Evolutionary conservation across 2,888 invertebrate species (phyloP).

Genomic region (Tinea semifulvella): DNA sequence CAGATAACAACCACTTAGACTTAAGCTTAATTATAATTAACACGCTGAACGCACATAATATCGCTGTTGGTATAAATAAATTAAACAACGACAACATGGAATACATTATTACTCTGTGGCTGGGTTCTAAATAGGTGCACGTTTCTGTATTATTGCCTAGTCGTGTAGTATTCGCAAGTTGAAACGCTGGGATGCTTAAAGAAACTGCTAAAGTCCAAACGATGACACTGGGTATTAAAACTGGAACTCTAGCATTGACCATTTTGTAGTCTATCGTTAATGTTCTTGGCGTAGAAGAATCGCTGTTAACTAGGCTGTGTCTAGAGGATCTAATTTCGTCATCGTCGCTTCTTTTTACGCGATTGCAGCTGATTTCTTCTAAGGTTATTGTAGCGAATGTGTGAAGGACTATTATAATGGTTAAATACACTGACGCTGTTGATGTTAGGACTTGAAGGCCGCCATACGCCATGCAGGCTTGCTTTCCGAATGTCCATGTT

Average conservation of each 20-base stretch:
- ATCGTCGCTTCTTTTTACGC: constrained; percentile 36
- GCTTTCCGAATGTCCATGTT: constrained; percentile 59
- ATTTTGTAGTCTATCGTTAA: constrained; percentile 64
- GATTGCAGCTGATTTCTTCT: constrained; percentile 43
- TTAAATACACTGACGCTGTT: constrained; percentile 64
- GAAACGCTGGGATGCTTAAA: constrained; percentile 67
- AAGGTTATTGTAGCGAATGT: constrained; percentile 63
- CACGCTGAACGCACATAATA: constrained; percentile 34
- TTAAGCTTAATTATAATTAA: constrained; percentile 38
- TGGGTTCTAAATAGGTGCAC: constrained; percentile 62
- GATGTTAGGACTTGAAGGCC: constrained; percentile 65
- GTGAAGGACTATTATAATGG: constrained; percentile 66
- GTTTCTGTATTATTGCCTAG: constrained; percentile 39
- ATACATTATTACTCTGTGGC: constrained; percentile 52
- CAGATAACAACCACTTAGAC: constrained; percentile 18
- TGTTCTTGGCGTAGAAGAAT: constrained; percentile 54
- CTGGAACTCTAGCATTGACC: constrained; percentile 48
- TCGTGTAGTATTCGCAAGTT: constrained; percentile 55
- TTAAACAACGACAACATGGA: constrained; percentile 48
- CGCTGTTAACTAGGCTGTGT: constrained; percentile 55
- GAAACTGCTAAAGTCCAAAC: constrained; percentile 68
- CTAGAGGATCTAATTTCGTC: constrained; percentile 53
- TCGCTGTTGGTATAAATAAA: constrained; percentile 41
- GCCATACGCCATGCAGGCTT: constrained; percentile 59
- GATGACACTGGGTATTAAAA: constrained; percentile 60